Evolutionary conservation across 2,113 vertebrate genomes (phyloP).

Genomic region (Arizona elegans): DNA sequence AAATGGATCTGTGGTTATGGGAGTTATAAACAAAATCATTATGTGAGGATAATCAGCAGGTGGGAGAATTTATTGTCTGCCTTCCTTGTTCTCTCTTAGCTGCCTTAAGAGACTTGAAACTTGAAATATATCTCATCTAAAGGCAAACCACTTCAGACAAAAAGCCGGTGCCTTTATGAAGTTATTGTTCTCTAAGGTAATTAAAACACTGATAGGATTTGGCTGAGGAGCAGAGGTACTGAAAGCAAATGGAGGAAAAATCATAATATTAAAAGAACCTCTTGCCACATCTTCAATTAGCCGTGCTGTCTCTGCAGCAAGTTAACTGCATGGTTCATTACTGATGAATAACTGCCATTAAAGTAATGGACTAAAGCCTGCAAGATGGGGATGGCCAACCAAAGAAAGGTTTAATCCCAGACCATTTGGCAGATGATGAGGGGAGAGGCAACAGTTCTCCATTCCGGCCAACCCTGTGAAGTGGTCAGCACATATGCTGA

Average conservation of each 20-base stretch:
- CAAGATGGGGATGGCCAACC: conserved; percentile 17
- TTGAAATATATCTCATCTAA: conserved; percentile 20
- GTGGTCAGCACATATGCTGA: not conserved
- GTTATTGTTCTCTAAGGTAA: conserved; percentile 62
- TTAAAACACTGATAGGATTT: conserved; percentile 60
- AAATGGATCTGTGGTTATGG: conserved; percentile 29
- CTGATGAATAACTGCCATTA: conserved; percentile 52
- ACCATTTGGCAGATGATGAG: conserved; percentile 2
- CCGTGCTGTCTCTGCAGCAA: conserved; percentile 15
- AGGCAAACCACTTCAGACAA: conserved; percentile 50
- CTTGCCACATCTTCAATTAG: conserved; percentile 50
- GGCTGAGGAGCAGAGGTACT: conserved; percentile 47
- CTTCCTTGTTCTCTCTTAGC: conserved; percentile 34
- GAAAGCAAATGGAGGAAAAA: conserved; percentile 62
- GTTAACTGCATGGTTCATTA: conserved; percentile 50
- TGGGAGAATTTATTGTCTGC: conserved; percentile 51
- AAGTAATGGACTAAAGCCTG: conserved; percentile 44
- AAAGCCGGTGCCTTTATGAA: conserved; percentile 32
- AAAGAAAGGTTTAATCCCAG: not conserved
- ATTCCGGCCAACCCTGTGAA: rapidly evolving
- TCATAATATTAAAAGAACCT: conserved; percentile 57
- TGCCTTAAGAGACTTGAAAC: conserved; percentile 47
- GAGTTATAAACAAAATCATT: conserved; percentile 58
- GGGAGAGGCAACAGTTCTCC: not conserved
- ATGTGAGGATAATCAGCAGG: conserved; percentile 20